Evolutionary conservation across 2,113 vertebrate genomes (phyloP), one percentile per base, ranked within the genome.

Genomic region (Phainopepla nitens): DNA sequence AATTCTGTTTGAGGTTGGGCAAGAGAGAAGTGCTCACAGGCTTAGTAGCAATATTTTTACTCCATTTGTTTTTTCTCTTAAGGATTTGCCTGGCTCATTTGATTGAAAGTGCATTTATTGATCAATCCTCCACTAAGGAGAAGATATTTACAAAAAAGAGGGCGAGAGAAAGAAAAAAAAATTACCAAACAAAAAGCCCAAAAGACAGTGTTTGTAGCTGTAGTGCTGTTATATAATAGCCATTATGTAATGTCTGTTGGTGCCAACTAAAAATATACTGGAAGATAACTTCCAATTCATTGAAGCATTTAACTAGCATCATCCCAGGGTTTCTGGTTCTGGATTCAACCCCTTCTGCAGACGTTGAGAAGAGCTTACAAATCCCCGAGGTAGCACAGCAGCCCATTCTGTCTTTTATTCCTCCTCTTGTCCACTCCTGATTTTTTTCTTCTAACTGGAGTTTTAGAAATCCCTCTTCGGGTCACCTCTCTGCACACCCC

Each of bases 181-280:
- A 65, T 35, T 49, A 6, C 18, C 16, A 66, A 66, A 68, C 70
- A 76, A 71, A 86, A 70, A 82, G 53, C 70, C 65, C 36, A 6
- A 77, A 94, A 79, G 75, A 54, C 71, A 45, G 58, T 58, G 54
- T 93, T 94, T 90, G 87, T 90, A 84, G 96, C 89, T 83, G 86
- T 89, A 50, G 90, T 82, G 91, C 91, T 57, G 81, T 98, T 98
- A 95, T 60, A 70, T 97, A 97, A 97, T 86, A 54, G 51, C 72
- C 61, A 84, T 97, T 97, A 97, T 87, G 94, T 96, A 97, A 97
- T 96, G 95, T 54, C 88, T 79, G 64, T 83, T 86, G 92, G 77
- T 95, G 87, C 93, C 94, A 95, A 94, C 96, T 97, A 97, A 97
- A 97, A 97, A 97, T 96, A 97, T 17, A 93, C 96, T 89, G 87